Evolutionary conservation across 2,888 invertebrate genomes (phyloP).

Genomic region (Teinopalpus imperialis): DNA sequence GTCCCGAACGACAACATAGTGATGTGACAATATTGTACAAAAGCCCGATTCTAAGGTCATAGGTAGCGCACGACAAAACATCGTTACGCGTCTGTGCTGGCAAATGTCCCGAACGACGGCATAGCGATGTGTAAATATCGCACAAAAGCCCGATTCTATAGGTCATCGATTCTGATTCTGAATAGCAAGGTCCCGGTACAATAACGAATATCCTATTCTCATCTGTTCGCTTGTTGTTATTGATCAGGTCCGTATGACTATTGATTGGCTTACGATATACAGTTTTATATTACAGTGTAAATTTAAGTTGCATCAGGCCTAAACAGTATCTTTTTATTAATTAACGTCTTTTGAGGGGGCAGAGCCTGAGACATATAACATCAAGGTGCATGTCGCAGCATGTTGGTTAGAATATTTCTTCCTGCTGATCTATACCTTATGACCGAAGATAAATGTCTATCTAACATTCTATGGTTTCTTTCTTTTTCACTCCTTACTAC

Average conservation of each 20-base stretch:
- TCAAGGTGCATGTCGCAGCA: too few relatives aligned
- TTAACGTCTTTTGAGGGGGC: too few relatives aligned
- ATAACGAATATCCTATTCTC: slow-evolving; percentile 13
- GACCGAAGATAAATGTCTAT: too few relatives aligned
- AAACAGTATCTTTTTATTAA: too few relatives aligned
- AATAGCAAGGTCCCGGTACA: slow-evolving; percentile 25
- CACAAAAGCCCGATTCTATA: slow-evolving; percentile 33
- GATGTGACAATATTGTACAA: slow-evolving; percentile 29
- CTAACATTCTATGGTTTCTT: too few relatives aligned
- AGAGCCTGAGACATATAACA: too few relatives aligned
- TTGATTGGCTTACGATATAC: too few relatives aligned
- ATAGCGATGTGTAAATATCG: slow-evolving; percentile 30
- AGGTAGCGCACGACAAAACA: slow-evolving; percentile 56
- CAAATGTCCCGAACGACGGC: slow-evolving; percentile 32
- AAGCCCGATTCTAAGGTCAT: slow-evolving; percentile 33
- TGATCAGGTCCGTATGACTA: neutral
- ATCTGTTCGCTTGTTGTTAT: slow-evolving; percentile 7
- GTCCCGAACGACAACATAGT: slow-evolving; percentile 30
- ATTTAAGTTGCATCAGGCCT: too few relatives aligned
- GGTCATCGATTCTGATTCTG: slow-evolving; percentile 34
- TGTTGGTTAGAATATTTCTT: too few relatives aligned
- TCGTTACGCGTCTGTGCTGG: slow-evolving; percentile 41
- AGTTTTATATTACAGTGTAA: too few relatives aligned
- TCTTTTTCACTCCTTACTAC: too few relatives aligned
- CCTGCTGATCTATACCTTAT: too few relatives aligned